Base-by-base conservation (phyloP, 2,113 vertebrate genomes). In the Mobula hypostoma region DNA sequence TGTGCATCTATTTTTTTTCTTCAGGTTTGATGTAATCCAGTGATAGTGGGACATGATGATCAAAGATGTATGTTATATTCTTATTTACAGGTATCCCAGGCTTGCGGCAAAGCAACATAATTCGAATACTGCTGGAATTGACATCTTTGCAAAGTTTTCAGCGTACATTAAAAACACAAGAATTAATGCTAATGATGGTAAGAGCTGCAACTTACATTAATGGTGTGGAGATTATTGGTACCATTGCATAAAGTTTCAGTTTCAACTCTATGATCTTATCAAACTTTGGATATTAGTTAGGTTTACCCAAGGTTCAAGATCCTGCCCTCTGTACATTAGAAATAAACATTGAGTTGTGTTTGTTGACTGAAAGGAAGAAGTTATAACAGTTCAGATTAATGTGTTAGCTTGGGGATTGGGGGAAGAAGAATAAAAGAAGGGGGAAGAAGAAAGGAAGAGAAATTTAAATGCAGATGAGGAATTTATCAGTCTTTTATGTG, bases 131-230 rank as follows among this genome's bases (percentile, higher is more conserved):
- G 99, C 98, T 5, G 99, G 99, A 94, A 99, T 98, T 0, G 98
- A 99, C 94, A 98, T 99, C 17, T 99, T 99, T 94, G 97, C 98
- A 95, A 99, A 97, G 95, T 99, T 99, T 95, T 99, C 99, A 0
- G 98, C 99, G 1, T 99, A 98, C 88, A 98, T 99, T 94, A 99
- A 99, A 95, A 99, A 99, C 95, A 98, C 98, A 27, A 97, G 97
- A 80, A 96, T 98, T 56, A 98, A 98, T 93, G 97, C 97, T 94
- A 97, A 99, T 82, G 95, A 96, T 36, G 96, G 99, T 99, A 94
- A 97, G 97, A 96, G n/a, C 17, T 27, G 27, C 21, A 36, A 7
- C 11, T 78, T 58, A 61, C 27, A 48, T n/a, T 70, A 61, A 76
- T 61, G 79, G 56, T 21, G 2, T 79, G 76, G 27, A 61, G 27